Conservation (phyloP, 2,113 vertebrate genomes). For the Paradisaea rubra region DNA sequence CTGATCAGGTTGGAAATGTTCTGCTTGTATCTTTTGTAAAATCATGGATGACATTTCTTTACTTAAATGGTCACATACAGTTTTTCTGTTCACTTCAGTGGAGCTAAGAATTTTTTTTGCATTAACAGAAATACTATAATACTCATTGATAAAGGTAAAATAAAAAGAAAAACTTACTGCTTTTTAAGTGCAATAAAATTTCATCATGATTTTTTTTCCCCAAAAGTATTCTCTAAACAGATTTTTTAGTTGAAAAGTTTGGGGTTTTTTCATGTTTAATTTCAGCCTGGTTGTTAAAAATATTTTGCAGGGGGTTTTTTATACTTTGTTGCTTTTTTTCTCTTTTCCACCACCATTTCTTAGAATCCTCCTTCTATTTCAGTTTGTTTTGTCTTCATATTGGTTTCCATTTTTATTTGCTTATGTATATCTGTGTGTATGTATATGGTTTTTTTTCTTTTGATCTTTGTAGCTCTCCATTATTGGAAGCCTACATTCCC, state of each 20-base stretch:
- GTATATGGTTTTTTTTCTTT: background rate
- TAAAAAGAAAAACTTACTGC: accelerated
- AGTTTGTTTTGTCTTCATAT: background rate
- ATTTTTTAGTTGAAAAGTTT: background rate
- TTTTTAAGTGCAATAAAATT: background rate
- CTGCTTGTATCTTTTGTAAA: background rate
- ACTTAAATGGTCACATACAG: background rate
- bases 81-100: background rate
- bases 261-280: background rate
- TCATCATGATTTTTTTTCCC: background rate
- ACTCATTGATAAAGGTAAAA: background rate
- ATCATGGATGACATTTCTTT: background rate
- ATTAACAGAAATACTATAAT: background rate
- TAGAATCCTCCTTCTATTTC: background rate
- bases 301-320: background rate
- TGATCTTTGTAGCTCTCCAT: background rate
- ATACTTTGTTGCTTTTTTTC: background rate
- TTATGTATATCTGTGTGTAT: background rate
- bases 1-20: background rate
- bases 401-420: background rate
- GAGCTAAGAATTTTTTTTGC: background rate
- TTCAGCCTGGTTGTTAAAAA: background rate
- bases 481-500: background rate
- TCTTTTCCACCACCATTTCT: background rate
- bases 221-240: background rate